Conservation (phyloP, 2,797 vertebrate genomes). For the Alectoris magna region DNA sequence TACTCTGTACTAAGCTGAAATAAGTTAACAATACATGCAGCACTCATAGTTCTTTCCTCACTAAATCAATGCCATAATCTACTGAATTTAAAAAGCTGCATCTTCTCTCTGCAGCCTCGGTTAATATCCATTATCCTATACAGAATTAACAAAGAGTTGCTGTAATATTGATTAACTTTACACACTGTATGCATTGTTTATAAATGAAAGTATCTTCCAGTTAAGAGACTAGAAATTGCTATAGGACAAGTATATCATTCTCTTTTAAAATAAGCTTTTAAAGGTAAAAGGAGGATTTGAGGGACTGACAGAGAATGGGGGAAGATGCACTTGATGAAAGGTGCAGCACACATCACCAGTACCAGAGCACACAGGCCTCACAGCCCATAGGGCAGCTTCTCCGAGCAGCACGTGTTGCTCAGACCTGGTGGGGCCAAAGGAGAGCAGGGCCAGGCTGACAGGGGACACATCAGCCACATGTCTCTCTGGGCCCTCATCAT, state of each 20-base stretch:
- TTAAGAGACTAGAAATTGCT: neutral
- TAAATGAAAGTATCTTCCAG: neutral
- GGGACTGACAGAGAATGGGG: neutral
- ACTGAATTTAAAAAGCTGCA: neutral
- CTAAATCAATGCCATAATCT: neutral
- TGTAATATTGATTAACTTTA: neutral
- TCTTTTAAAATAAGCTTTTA: neutral
- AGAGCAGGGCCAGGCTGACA: neutral
- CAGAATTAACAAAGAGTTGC: neutral
- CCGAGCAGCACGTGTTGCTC: neutral
- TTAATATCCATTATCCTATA: neutral
- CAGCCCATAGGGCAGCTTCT: neutral
- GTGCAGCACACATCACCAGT: neutral
- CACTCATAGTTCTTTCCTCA: neutral
- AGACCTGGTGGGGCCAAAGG: neutral
- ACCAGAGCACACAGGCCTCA: neutral
- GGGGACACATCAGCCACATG: neutral
- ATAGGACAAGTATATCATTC: neutral
- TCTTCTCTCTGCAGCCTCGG: neutral
- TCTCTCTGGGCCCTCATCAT: neutral
- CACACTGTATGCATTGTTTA: fast-evolving
- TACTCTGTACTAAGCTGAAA: neutral
- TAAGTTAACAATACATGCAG: neutral
- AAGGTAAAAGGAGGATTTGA: neutral
- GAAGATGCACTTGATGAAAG: neutral